Evolutionary conservation across 2,888 invertebrate species (phyloP).

Genomic region (Sarcophaga rosellei): DNA sequence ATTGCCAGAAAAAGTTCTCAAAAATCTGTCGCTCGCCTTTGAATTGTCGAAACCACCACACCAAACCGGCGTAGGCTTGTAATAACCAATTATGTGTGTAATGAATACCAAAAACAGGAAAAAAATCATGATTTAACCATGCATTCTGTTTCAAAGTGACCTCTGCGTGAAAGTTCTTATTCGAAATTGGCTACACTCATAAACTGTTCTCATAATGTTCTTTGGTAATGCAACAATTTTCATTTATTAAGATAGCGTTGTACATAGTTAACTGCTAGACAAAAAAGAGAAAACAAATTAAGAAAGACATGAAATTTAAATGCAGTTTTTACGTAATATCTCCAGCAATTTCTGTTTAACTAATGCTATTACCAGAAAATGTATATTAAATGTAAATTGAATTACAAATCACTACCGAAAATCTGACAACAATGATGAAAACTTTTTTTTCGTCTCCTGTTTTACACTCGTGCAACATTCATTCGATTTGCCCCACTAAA

Average conservation of each 20-base stretch:
- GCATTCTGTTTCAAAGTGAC: too few species aligned
- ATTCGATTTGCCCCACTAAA: not conserved
- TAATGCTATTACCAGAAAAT: slow-evolving; percentile 48
- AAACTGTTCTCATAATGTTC: not conserved
- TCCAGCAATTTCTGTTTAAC: slow-evolving; percentile 15
- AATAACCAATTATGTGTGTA: too few species aligned
- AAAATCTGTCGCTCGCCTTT: too few species aligned
- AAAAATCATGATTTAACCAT: too few species aligned
- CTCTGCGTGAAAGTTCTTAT: not conserved
- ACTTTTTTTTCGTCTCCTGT: not conserved
- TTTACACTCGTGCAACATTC: not conserved
- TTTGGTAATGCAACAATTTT: not conserved
- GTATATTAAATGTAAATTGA: slow-evolving; percentile 64
- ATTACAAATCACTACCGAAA: slow-evolving; percentile 60
- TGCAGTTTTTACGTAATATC: slow-evolving; percentile 26
- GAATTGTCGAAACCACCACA: too few species aligned
- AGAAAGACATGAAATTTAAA: not conserved
- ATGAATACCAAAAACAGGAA: too few species aligned
- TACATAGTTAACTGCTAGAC: not conserved
- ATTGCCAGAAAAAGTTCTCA: too few species aligned
- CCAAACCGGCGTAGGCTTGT: too few species aligned
- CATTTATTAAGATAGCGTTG: not conserved
- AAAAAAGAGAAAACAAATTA: not conserved
- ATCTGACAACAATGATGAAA: slow-evolving; percentile 41
- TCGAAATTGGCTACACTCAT: not conserved